phyloP scores from a whole-genome alignment of 2,797 vertebrate genomes.

The Acrocephalus scirpaceus region DNA sequence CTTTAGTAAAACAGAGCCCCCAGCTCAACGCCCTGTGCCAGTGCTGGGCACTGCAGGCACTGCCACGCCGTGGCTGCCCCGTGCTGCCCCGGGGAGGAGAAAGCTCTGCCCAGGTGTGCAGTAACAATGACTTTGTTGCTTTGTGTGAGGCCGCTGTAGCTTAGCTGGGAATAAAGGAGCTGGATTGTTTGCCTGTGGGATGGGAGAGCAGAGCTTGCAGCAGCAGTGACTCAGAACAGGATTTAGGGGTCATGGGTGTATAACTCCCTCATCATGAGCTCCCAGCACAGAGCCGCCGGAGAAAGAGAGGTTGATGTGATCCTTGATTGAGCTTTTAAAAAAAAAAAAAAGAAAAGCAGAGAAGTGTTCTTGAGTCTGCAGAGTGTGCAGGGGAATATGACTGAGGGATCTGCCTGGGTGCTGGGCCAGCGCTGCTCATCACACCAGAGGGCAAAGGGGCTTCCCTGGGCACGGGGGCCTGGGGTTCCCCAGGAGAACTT shows the following conservation, averaged over 20 bases:
- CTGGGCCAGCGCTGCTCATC: background rate
- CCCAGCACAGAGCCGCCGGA: background rate
- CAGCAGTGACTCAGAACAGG: slow-evolving; percentile 43
- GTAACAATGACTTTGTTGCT: background rate
- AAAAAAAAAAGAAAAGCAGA: background rate
- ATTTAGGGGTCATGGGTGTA: slow-evolving; percentile 51
- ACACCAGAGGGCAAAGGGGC: accelerated
- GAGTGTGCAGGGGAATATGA: accelerated
- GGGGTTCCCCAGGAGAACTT: background rate
- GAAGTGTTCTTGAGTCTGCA: background rate
- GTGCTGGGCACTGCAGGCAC: background rate
- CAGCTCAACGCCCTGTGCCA: background rate
- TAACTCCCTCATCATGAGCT: slow-evolving; percentile 57
- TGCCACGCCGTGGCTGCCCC: accelerated
- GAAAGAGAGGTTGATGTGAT: slow-evolving; percentile 24
- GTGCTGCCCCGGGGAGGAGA: background rate
- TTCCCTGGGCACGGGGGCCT: background rate
- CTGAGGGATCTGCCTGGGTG: accelerated
- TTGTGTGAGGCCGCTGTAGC: background rate
- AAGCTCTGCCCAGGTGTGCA: background rate
- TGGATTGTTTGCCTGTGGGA: slow-evolving; percentile 18
- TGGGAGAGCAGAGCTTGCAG: slow-evolving; percentile 42
- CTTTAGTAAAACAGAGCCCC: background rate
- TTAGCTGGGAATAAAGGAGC: slow-evolving; percentile 31
- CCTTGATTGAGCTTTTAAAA: slow-evolving; percentile 8